phyloP scores from a whole-genome alignment of 2,888 invertebrate genomes.

The Sarcophaga variegata region DNA sequence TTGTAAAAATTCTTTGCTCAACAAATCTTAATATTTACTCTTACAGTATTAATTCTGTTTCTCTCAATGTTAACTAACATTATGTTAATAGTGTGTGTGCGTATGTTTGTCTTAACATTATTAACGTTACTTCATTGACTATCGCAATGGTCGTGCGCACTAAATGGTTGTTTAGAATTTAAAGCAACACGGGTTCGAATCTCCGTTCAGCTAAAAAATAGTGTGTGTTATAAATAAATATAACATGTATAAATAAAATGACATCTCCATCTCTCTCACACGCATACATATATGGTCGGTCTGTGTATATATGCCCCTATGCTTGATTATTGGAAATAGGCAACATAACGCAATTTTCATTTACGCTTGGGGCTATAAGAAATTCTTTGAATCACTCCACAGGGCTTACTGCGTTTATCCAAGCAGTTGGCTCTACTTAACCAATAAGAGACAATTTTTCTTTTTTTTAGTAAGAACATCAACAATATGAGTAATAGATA shows the following conservation, averaged over 20 bases:
- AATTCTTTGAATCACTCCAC: conserved; percentile 75
- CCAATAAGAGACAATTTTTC: conserved; percentile 47
- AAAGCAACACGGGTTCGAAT: conserved; percentile 43
- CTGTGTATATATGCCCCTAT: conserved; percentile 64
- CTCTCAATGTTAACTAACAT: conserved; percentile 41
- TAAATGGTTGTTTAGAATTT: not conserved
- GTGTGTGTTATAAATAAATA: no score
- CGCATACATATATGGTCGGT: not conserved
- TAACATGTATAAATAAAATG: no score
- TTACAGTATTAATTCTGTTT: not conserved
- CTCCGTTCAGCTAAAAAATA: not conserved
- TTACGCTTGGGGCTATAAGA: conserved; percentile 75
- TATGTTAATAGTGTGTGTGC: not conserved
- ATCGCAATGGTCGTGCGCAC: conserved; percentile 39
- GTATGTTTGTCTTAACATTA: not conserved
- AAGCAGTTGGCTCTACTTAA: conserved; percentile 65
- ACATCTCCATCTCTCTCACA: not conserved
- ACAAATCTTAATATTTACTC: not conserved
- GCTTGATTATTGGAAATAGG: conserved; percentile 71
- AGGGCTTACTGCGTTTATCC: conserved; percentile 67
- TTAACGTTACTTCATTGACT: not conserved
- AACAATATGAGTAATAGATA: no score
- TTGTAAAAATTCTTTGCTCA: no score
- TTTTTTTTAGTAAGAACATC: not conserved
- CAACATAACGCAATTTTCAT: conserved; percentile 73